Base-by-base conservation (phyloP, 2,113 vertebrate genomes). In the Carassius auratus region DNA sequence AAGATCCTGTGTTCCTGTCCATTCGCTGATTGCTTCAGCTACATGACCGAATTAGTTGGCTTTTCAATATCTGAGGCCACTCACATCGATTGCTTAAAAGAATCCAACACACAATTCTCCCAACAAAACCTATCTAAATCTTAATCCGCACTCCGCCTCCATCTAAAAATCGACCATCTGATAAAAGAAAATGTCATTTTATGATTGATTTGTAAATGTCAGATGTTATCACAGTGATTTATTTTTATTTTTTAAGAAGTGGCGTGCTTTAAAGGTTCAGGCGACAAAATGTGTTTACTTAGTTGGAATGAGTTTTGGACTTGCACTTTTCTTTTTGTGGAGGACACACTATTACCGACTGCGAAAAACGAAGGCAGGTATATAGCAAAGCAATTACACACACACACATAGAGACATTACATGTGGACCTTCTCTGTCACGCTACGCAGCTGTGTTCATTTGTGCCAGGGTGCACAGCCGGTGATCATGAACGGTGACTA, bases 21-120 rank as follows among this genome's bases (percentile, higher is more conserved):
- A 81, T 84, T 81, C 52, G 23, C 68, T 74, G 50, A 81, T 76
- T 75, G 55, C 74, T 45, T 64, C 30, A 81, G 38, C 76, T 71
- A 55, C 69, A 77, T 78, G 84, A 83, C 68, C 36, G 13, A 81
- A 85, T 62, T 13, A 81, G 57, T 52, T 74, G 80, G 62, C 84
- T 88, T 87, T 81, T 61, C 9, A 4, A 81, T 73, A 30, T 88
- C 89, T 85, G 83, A 86, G 85, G 73, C 87, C 89, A 91, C 59
- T 88, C 91, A 87, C 78, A 84, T 81, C 78, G 75, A 80, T 75
- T 89, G 88, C 86, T 76, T 76, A 81, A 75, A 36, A 80, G 78
- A 81, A 81, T 85, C 45, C 83, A 85, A 84, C 68, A 66, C n/a
- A 59, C 50, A 86, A 86, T 59, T 82, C 61, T 81, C 33, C 48